A percentile compares a stretch with the other conserved stretches of the same genome.
These are phyloP conservation scores for Ochotona princeps DNA, from an alignment of 2,113 vertebrate genomes.

Conservation along the genomic window DNA sequence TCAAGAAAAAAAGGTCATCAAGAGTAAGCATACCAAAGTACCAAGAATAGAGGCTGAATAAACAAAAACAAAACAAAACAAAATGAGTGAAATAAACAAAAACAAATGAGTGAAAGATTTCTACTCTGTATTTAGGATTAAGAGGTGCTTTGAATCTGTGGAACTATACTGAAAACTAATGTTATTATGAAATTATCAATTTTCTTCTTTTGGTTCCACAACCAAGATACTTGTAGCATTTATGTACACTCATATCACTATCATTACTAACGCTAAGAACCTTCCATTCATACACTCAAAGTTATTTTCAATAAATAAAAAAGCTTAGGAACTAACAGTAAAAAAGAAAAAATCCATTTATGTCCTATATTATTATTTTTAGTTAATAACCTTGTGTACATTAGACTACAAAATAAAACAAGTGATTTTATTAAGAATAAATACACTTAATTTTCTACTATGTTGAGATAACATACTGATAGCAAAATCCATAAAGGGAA, in stretches of 20 bases:
- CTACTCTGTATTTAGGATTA: not conserved
- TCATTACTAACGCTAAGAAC: not conserved
- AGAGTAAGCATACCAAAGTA: too few species aligned
- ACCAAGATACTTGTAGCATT: not conserved
- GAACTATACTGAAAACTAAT: not conserved
- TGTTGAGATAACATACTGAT: not conserved
- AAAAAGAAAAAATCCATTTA: not conserved
- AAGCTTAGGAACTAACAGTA: not conserved
- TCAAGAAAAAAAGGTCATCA: too few species aligned
- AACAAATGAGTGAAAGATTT: conserved; percentile 13
- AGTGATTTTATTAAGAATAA: conserved; percentile 40
- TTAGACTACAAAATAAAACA: conserved; percentile 32
- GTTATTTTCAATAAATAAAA: not conserved
- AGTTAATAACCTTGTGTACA: not conserved
- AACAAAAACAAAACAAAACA: too few species aligned
- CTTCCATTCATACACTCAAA: not conserved
- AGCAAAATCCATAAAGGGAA: not conserved
- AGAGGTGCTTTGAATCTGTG: not conserved
- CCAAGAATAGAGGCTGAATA: too few species aligned
- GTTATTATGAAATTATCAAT: not conserved
- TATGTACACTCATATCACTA: not conserved
- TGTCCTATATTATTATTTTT: not conserved
- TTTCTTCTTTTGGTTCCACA: not conserved
- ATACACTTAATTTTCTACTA: conserved; percentile 11
- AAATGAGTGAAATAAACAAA: not conserved